A percentile compares a stretch with the other conserved stretches of the same genome.
These are phyloP conservation scores for Phocoena sinus DNA, from an alignment of 2,113 vertebrate species.

Conservation along the genomic window DNA sequence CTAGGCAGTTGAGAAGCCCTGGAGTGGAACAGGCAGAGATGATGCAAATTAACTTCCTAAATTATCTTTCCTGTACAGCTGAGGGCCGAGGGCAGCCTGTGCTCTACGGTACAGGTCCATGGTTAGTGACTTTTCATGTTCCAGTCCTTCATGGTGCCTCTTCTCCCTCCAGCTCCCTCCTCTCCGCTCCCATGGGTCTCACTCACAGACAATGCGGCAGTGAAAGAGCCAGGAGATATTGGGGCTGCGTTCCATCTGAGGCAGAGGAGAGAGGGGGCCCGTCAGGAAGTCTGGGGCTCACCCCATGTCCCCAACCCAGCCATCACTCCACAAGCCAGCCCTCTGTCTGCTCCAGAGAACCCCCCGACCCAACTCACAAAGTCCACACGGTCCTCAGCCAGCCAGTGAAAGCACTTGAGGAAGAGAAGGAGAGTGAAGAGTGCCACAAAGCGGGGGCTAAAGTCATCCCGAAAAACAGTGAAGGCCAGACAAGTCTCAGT, in stretches of 20 bases:
- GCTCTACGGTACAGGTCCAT: background rate
- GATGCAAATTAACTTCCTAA: conserved; percentile 71
- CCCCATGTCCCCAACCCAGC: background rate
- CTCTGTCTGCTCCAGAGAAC: background rate
- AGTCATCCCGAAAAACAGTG: conserved; percentile 97
- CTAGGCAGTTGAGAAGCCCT: conserved; percentile 42
- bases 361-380: conserved; percentile 85
- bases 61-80: conserved; percentile 71
- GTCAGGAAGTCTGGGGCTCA: conserved; percentile 7
- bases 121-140: background rate
- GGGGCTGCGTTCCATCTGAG: conserved; percentile 96
- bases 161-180: background rate
- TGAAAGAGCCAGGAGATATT: conserved; percentile 98
- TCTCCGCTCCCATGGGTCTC: background rate
- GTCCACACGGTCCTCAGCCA: conserved; percentile 96
- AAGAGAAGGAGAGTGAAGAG: conserved; percentile 98
- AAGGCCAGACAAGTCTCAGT: conserved; percentile 98
- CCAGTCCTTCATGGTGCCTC: background rate
- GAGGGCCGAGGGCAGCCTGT: background rate
- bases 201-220: conserved; percentile 95
- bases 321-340: background rate
- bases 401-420: conserved; percentile 98
- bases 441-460: conserved; percentile 96
- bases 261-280: background rate
- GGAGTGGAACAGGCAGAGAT: conserved; percentile 58